Evolutionary conservation across 2,888 invertebrate species (phyloP).

Genomic region (Cephus spinipes): DNA sequence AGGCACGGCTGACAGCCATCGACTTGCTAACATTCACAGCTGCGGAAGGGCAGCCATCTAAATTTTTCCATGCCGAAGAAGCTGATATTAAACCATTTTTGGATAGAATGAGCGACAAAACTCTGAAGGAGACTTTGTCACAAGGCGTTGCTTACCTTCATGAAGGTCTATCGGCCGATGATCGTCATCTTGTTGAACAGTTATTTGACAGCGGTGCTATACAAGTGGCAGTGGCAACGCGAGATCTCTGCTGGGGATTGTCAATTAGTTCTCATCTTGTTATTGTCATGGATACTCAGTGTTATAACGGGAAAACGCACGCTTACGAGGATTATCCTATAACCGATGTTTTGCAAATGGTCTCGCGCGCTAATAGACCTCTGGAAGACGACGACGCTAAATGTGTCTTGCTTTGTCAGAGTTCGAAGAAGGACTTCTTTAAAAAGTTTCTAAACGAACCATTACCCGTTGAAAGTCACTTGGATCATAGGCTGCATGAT

Average conservation of each 20-base stretch:
- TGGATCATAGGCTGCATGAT: constrained; percentile 98
- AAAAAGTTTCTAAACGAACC: constrained; percentile 98
- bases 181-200: constrained; percentile 92
- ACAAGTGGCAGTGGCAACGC: constrained; percentile 91
- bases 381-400: constrained; percentile 92
- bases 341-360: constrained; percentile 97
- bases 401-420: constrained; percentile 96
- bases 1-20: constrained; percentile 93
- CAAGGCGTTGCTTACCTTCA: constrained; percentile 98
- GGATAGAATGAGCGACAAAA: constrained; percentile 89
- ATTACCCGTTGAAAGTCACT: constrained; percentile 95
- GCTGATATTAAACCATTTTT: constrained; percentile 91
- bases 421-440: constrained; percentile 98
- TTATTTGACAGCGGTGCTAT: constrained; percentile 94
- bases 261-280: constrained; percentile 93
- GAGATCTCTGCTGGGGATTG: constrained; percentile 93
- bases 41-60: constrained; percentile 85
- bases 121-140: constrained; percentile 89
- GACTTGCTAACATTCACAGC: constrained; percentile 95
- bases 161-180: constrained; percentile 88
- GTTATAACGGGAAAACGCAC: constrained; percentile 75
- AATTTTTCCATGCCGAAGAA: constrained; percentile 90
- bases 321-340: constrained; percentile 98
- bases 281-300: constrained; percentile 96
- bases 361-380: constrained; percentile 95